Evolutionary conservation across 2,888 invertebrate genomes (phyloP).

Genomic region (Apodemia duryi): DNA sequence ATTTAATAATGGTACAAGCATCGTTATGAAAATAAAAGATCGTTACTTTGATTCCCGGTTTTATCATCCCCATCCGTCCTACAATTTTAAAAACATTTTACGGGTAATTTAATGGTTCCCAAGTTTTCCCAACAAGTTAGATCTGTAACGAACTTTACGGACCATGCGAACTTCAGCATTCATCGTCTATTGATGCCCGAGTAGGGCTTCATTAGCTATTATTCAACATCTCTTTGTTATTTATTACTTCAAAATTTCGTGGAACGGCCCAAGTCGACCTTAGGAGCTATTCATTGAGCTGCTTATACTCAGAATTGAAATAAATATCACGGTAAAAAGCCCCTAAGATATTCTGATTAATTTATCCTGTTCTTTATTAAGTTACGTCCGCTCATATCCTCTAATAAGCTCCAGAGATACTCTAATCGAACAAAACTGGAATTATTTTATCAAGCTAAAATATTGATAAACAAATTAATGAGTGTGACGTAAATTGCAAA

Average conservation of each 20-base stretch:
- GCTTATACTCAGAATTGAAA: constrained; percentile 2
- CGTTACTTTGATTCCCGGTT: not conserved
- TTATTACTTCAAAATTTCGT: constrained; percentile 39
- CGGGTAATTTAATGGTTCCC: constrained; percentile 21
- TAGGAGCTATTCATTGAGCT: constrained; percentile 13
- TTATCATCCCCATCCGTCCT: not conserved
- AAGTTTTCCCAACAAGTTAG: constrained; percentile 19
- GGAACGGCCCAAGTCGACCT: constrained; percentile 12
- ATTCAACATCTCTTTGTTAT: constrained; percentile 46
- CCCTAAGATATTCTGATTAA: too few relatives aligned
- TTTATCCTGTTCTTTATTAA: too few relatives aligned
- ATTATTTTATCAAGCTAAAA: too few relatives aligned
- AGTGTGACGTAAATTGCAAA: too few relatives aligned
- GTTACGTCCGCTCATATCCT: too few relatives aligned
- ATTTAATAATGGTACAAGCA: too few relatives aligned
- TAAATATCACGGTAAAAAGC: not conserved
- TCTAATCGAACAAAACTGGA: too few relatives aligned
- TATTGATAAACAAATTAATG: too few relatives aligned
- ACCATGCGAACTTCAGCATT: constrained; percentile 44
- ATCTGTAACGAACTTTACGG: constrained; percentile 23
- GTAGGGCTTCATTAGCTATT: constrained; percentile 50
- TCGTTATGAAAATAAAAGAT: too few relatives aligned
- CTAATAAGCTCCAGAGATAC: too few relatives aligned
- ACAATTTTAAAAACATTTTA: constrained; percentile 19
- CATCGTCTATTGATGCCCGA: constrained; percentile 40